These are phyloP conservation scores for Capreolus pygargus DNA, from an alignment of 2,113 vertebrate species.

Conservation along the genomic window DNA sequence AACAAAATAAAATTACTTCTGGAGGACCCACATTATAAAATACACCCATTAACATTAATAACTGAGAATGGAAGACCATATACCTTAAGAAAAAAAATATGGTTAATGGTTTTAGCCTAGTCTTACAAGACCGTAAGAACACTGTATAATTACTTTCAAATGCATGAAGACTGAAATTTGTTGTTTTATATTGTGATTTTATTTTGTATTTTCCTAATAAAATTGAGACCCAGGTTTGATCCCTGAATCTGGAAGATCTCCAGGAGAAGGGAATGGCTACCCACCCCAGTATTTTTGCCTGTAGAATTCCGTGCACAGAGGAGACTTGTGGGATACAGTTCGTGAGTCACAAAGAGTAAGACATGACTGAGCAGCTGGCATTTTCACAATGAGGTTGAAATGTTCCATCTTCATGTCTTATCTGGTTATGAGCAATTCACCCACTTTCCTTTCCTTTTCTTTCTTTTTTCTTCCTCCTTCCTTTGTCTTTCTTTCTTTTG, in stretches of 20 bases:
- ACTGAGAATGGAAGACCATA: background rate
- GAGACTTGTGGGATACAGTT: background rate
- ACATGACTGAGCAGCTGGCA: background rate
- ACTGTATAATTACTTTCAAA: background rate
- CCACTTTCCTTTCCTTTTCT: background rate
- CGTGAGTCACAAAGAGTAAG: background rate
- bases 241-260: background rate
- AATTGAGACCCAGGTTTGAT: background rate
- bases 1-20: background rate
- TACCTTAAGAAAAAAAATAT: background rate
- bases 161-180: background rate
- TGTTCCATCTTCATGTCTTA: background rate
- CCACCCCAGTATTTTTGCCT: background rate
- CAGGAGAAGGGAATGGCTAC: too few relatives aligned
- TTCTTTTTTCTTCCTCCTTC: background rate
- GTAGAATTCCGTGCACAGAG: background rate
- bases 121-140: background rate
- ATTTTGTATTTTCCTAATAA: background rate
- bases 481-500: background rate
- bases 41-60: background rate
- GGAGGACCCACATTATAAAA: background rate
- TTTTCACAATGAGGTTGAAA: background rate
- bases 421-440: background rate
- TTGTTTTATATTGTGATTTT: background rate
- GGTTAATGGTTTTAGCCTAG: background rate